These are phyloP conservation scores for Aldabrachelys gigantea DNA, from an alignment of 2,113 vertebrate genomes.

Conservation along the genomic window DNA sequence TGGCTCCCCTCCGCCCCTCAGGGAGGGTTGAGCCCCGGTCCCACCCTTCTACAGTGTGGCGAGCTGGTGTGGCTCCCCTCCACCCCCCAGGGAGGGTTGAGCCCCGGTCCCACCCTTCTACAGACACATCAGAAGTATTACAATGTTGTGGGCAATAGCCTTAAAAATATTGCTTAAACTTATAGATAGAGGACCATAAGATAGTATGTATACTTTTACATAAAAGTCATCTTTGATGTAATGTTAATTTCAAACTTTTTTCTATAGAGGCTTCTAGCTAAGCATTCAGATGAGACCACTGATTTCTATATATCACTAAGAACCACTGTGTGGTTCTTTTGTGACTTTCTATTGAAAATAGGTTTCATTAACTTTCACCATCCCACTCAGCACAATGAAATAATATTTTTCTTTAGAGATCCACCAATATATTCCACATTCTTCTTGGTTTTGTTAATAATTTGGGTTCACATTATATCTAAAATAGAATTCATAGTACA, in stretches of 20 bases:
- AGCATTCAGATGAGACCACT: neutral
- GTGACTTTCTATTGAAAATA: neutral
- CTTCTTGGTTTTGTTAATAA: constrained; percentile 12
- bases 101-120: too few relatives aligned
- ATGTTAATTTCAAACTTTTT: neutral
- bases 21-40: too few relatives aligned
- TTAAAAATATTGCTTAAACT: neutral
- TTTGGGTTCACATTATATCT: constrained; percentile 16
- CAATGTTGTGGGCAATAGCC: neutral
- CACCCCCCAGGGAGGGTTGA: too few relatives aligned
- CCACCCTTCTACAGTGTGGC: too few relatives aligned
- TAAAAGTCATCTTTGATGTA: constrained; percentile 7
- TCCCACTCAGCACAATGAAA: neutral
- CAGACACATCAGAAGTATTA: neutral
- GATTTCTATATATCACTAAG: neutral
- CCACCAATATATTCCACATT: neutral
- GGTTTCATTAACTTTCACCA: neutral
- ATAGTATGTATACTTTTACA: neutral
- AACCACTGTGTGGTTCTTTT: neutral
- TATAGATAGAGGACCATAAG: neutral
- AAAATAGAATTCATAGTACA: neutral
- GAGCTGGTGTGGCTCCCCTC: too few relatives aligned
- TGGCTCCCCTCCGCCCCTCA: too few relatives aligned
- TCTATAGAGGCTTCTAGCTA: neutral
- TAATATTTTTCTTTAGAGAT: neutral